These are phyloP conservation scores for Lasaia peninsularis DNA, from an alignment of 1,140 invertebrate species.

Conservation along the genomic window DNA sequence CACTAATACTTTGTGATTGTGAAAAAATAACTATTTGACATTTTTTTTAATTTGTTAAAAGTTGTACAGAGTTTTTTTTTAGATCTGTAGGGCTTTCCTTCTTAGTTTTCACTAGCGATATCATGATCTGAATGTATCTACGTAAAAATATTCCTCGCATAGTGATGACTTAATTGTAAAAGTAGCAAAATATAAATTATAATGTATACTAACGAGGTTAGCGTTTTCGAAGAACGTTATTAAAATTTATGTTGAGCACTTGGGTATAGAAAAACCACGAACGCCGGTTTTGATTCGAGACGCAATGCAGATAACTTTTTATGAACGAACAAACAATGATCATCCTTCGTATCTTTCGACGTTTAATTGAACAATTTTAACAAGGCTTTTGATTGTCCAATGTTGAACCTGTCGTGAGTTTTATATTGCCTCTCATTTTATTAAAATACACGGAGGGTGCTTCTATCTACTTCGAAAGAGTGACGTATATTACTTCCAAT, in stretches of 20 bases:
- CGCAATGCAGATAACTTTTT: constrained; percentile 12
- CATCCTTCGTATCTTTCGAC: background rate
- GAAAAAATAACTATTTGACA: too few relatives aligned
- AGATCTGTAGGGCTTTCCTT: too few relatives aligned
- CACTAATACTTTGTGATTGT: too few relatives aligned
- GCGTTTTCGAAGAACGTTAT: background rate
- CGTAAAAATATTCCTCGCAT: too few relatives aligned
- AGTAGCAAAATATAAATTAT: background rate
- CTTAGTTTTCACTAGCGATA: too few relatives aligned
- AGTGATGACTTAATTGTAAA: too few relatives aligned
- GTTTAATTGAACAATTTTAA: constrained; percentile 4
- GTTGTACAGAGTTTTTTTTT: too few relatives aligned
- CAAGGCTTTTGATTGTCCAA: background rate
- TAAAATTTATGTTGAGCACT: constrained; percentile 10
- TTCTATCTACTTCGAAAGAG: too few relatives aligned
- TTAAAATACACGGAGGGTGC: too few relatives aligned
- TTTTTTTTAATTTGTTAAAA: too few relatives aligned
- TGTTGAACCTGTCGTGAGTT: background rate
- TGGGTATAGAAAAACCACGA: constrained; percentile 1
- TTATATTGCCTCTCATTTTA: background rate
- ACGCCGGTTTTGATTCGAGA: constrained; percentile 1
- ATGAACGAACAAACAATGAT: background rate
- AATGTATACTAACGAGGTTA: constrained; percentile 1
- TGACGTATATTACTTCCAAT: too few relatives aligned
- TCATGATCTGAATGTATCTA: too few relatives aligned